These are phyloP conservation scores for Anas bahamensis DNA, from an alignment of 2,797 vertebrate species.

Conservation along the genomic window DNA sequence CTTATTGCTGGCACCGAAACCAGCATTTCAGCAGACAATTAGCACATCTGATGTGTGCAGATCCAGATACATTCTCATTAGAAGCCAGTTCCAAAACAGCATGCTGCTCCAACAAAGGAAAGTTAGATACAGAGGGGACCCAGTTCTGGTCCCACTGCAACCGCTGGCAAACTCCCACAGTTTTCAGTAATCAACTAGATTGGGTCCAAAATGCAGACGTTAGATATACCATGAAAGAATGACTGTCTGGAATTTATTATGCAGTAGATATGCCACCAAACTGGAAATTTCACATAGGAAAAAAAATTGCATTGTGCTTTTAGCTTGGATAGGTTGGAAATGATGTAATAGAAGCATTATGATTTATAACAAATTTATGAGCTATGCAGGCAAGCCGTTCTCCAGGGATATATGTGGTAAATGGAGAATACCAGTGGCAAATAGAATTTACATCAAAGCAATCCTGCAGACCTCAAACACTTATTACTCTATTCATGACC, in stretches of 20 bases:
- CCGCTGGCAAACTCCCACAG: slow-evolving; percentile 35
- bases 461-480: slow-evolving; percentile 66
- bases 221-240: slow-evolving; percentile 67
- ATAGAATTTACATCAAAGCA: slow-evolving; percentile 74
- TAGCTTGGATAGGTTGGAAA: slow-evolving; percentile 68
- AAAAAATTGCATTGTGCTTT: slow-evolving; percentile 57
- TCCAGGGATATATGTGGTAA: slow-evolving; percentile 63
- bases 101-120: slow-evolving; percentile 34
- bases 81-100: slow-evolving; percentile 39
- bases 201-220: slow-evolving; percentile 63
- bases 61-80: slow-evolving; percentile 36
- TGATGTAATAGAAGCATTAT: slow-evolving; percentile 75
- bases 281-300: slow-evolving; percentile 73
- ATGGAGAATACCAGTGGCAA: slow-evolving; percentile 70
- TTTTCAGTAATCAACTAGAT: slow-evolving; percentile 47
- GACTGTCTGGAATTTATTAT: slow-evolving; percentile 79
- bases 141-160: slow-evolving; percentile 11
- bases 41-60: slow-evolving; percentile 24
- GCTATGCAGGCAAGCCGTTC: slow-evolving; percentile 63
- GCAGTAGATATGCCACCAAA: slow-evolving; percentile 77
- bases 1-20: slow-evolving; percentile 28
- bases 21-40: slow-evolving; percentile 51
- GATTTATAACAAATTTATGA: slow-evolving; percentile 76
- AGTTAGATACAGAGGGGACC: slow-evolving; percentile 1
- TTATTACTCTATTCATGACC: slow-evolving; percentile 64